Percentiles rank a stretch among this genome's conserved stretches.
Evolutionary conservation across 1,140 invertebrate species (phyloP).

Genomic region (Cyclina sinensis): DNA sequence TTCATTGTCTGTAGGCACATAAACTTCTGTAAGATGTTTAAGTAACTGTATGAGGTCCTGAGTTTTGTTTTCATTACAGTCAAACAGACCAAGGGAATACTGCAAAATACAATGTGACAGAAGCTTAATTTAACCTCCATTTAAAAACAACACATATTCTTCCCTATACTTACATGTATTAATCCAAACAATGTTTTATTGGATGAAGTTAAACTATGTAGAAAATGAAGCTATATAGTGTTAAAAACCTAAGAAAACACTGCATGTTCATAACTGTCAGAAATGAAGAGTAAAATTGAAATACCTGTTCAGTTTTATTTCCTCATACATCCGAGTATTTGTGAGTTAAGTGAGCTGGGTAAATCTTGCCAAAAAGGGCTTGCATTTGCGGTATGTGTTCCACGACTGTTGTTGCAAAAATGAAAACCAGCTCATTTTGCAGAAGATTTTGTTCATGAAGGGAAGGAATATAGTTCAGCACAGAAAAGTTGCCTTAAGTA

Average conservation of each 20-base stretch:
- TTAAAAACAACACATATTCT: not conserved
- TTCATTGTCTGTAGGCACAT: slow-evolving; percentile 4
- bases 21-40: not conserved
- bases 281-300: not conserved
- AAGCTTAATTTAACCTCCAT: not conserved
- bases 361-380: too few species aligned
- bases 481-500: too few species aligned
- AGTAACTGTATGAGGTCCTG: slow-evolving; percentile 1
- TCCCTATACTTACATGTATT: not conserved
- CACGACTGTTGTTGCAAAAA: too few species aligned
- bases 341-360: too few species aligned
- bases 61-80: slow-evolving; percentile 5
- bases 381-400: too few species aligned
- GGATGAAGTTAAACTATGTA: not conserved
- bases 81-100: not conserved
- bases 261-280: not conserved
- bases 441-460: too few species aligned
- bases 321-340: not conserved
- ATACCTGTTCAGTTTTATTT: slow-evolving; percentile 11
- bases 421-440: too few species aligned
- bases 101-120: not conserved
- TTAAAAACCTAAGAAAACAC: not conserved
- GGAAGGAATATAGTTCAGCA: too few species aligned
- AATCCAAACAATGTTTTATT: not conserved
- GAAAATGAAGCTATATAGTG: not conserved